A percentile compares a stretch with the other conserved stretches of the same genome.
Evolutionary conservation across 1,140 invertebrate genomes (phyloP).

Genomic region (Carposina sasakii): DNA sequence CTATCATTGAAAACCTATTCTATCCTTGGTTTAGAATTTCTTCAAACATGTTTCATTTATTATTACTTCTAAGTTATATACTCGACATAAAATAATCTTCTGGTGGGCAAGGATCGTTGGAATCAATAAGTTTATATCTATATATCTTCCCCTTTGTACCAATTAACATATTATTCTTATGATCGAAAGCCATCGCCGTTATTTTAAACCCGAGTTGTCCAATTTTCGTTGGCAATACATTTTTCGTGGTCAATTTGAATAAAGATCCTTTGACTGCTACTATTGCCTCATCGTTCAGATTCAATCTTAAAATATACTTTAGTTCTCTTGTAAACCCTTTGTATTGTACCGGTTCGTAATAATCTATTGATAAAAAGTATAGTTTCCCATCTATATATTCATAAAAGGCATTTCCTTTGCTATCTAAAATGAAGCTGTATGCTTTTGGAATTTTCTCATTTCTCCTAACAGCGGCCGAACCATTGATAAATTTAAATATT

Average conservation of each 20-base stretch:
- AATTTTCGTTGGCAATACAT: slow-evolving; percentile 52
- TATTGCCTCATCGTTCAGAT: slow-evolving; percentile 54
- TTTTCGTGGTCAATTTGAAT: slow-evolving; percentile 42
- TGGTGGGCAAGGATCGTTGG: slow-evolving; percentile 49
- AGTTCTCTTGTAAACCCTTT: slow-evolving; percentile 60
- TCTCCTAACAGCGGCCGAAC: slow-evolving; percentile 51
- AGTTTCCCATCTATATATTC: slow-evolving; percentile 60
- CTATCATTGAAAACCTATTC: no score
- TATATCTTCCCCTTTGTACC: slow-evolving; percentile 65
- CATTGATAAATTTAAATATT: slow-evolving; percentile 55
- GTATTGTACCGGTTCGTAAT: slow-evolving; percentile 58
- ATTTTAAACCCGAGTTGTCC: slow-evolving; percentile 58
- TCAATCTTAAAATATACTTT: slow-evolving; percentile 54
- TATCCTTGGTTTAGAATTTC: no score
- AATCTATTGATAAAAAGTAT: slow-evolving; percentile 53
- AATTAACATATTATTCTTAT: slow-evolving; percentile 55
- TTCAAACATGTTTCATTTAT: no score
- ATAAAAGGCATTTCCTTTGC: slow-evolving; percentile 54
- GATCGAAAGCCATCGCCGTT: slow-evolving; percentile 54
- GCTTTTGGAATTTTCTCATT: slow-evolving; percentile 58
- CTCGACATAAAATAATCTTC: slow-evolving; percentile 62
- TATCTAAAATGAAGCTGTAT: slow-evolving; percentile 55
- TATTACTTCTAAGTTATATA: slow-evolving; percentile 28
- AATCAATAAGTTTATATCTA: slow-evolving; percentile 50
- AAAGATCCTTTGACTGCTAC: slow-evolving; percentile 55